Evolutionary conservation across 1,140 invertebrate genomes (phyloP).

Genomic region (Tetranychus urticae): DNA sequence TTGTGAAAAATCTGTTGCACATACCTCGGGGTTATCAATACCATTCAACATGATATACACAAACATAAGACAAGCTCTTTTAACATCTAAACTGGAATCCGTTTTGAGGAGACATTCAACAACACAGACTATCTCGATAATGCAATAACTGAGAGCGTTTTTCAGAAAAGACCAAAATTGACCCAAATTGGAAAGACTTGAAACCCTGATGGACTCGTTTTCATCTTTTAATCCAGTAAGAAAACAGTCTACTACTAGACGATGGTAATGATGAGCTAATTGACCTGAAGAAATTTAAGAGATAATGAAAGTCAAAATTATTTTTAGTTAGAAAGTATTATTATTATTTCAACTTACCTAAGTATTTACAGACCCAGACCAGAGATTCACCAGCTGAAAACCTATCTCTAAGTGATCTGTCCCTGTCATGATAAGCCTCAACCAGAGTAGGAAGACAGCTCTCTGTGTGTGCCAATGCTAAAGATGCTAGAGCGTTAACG

Average conservation of each 20-base stretch:
- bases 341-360: constrained; percentile 30
- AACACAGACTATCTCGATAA: constrained; percentile 38
- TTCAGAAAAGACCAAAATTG: constrained; percentile 50
- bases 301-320: constrained; percentile 15
- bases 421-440: constrained; percentile 28
- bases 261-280: constrained; percentile 41
- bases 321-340: constrained; percentile 5
- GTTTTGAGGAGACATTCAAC: constrained; percentile 36
- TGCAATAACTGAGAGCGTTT: constrained; percentile 34
- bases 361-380: constrained; percentile 38
- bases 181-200: constrained; percentile 56
- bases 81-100: constrained; percentile 40
- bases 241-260: constrained; percentile 42
- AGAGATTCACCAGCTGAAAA: constrained; percentile 61
- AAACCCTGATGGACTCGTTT: constrained; percentile 43
- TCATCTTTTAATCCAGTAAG: constrained; percentile 36
- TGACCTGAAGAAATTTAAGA: constrained; percentile 30
- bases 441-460: constrained; percentile 37
- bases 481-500: constrained; percentile 41
- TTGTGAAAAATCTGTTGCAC: constrained; percentile 13
- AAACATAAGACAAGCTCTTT: constrained; percentile 50
- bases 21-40: constrained; percentile 37
- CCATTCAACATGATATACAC: constrained; percentile 43
- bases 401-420: constrained; percentile 28
- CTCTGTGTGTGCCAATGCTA: constrained; percentile 37